Conservation (phyloP, 2,888 invertebrate species). For the Clunio marinus region DNA sequence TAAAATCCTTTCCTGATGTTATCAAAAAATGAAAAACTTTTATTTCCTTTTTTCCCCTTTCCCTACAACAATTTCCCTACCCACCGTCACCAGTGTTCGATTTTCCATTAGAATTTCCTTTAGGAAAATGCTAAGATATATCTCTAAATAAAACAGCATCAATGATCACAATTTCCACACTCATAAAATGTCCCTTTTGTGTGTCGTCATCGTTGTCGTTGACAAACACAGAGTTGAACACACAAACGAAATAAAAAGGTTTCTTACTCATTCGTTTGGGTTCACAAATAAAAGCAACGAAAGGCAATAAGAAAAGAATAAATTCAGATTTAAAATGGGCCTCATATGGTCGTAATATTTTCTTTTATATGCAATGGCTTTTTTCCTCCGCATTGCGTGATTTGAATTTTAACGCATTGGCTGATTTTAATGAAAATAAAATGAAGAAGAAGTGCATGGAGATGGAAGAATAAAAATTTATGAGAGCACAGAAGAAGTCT, state of each 20-base stretch:
- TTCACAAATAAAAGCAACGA: not conserved
- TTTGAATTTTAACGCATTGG: conserved; percentile 34
- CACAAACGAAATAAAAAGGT: conserved; percentile 16
- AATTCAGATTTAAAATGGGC: conserved; percentile 38
- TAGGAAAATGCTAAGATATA: conserved; percentile 26
- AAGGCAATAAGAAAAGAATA: conserved; percentile 36
- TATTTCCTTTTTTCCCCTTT: conserved; percentile 1
- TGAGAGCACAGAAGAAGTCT: not conserved
- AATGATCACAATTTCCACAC: conserved; percentile 37
- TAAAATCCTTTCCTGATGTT: not conserved
- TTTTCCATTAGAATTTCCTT: not conserved
- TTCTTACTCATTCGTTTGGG: conserved; percentile 10
- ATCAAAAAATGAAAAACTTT: conserved; percentile 7
- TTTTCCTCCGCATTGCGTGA: conserved; percentile 18
- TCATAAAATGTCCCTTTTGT: conserved; percentile 28
- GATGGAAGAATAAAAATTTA: no score
- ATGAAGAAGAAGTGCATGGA: not conserved
- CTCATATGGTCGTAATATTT: conserved; percentile 37
- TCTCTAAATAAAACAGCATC: conserved; percentile 34
- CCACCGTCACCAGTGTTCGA: not conserved
- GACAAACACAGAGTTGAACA: no score
- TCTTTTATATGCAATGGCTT: conserved; percentile 31
- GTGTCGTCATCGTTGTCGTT: no score
- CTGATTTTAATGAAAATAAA: conserved; percentile 34
- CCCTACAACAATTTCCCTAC: no score